Percentiles rank a stretch among this genome's conserved stretches.
These are phyloP conservation scores for Clepsis dumicolana DNA, from an alignment of 2,888 invertebrate genomes.

Conservation along the genomic window DNA sequence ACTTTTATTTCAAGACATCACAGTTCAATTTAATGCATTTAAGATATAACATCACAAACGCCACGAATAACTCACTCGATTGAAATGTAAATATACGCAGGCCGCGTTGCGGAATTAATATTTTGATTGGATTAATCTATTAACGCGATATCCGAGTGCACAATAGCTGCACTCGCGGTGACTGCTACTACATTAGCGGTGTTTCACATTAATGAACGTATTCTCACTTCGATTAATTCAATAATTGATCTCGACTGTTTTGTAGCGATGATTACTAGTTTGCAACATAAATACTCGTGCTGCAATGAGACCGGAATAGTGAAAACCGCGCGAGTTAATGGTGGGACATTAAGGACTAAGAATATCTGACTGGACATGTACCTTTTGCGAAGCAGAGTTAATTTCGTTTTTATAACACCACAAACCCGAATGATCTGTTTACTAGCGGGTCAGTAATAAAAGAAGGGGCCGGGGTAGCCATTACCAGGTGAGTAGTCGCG, in stretches of 20 bases:
- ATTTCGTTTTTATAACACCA: slow-evolving; percentile 86
- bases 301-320: background rate
- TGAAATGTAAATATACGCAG: slow-evolving; percentile 78
- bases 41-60: slow-evolving; percentile 64
- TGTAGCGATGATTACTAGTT: background rate
- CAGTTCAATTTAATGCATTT: background rate
- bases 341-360: slow-evolving; percentile 65
- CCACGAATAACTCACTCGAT: slow-evolving; percentile 71
- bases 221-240: slow-evolving; percentile 31
- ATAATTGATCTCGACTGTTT: background rate
- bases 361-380: slow-evolving; percentile 81
- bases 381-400: slow-evolving; percentile 72
- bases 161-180: slow-evolving; percentile 63
- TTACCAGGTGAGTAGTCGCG: slow-evolving; percentile 78
- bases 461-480: slow-evolving; percentile 82
- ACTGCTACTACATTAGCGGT: slow-evolving; percentile 46
- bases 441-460: slow-evolving; percentile 86
- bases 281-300: background rate
- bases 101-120: slow-evolving; percentile 80
- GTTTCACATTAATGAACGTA: slow-evolving; percentile 41
- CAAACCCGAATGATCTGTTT: slow-evolving; percentile 86
- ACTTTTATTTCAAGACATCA: background rate
- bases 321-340: slow-evolving; percentile 72
- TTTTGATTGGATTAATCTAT: slow-evolving; percentile 85
- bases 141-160: slow-evolving; percentile 75